Base-by-base conservation (phyloP, 2,113 vertebrate species). In the Alosa alosa region DNA sequence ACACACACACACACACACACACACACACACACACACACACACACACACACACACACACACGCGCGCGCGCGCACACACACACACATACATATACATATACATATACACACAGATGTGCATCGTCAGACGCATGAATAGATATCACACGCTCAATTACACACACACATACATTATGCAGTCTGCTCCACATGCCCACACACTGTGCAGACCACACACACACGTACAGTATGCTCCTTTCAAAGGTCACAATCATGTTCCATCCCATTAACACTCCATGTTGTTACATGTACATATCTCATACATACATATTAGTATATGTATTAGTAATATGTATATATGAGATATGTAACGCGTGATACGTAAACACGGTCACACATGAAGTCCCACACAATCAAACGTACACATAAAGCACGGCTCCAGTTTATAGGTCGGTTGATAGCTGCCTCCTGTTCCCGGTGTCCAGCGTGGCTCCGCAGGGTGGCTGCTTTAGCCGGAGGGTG, bases 81-180 rank as follows among this genome's bases (percentile, higher is more conserved):
- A 86, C 64, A 44, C 44, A 20, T 64, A 20, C 52, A 39, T 36
- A 25, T 20, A 22, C 68, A 45, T 44, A 89, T 83, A 89, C 88
- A 89, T 84, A 81, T 31, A 44, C 86, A 78, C 60, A 68, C 55
- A 83, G 47, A 84, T 84, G 60, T 78, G 25, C 60, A 68, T 31
- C 15, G 52, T 55, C 81, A 75, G 78, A 83, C 39, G 82, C 86
- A 68, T 31, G 9, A n/a, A 68, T 13, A 68, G 6, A 68, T 86
- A 84, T 68, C n/a, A 47, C 78, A 85, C 84, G 57, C 83, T 20
- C 82, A 57, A 39, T 41, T 4, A 89, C 17, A 44, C 72, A 57
- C 84, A 81, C 84, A 81, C 84, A 89, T 72, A 89, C 64, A 89
- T 20, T 7, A 39, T 25, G 39, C 44, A 82, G 44, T 39, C n/a